phyloP scores from a whole-genome alignment of 2,113 vertebrate genomes.

The Bufo gargarizans region DNA sequence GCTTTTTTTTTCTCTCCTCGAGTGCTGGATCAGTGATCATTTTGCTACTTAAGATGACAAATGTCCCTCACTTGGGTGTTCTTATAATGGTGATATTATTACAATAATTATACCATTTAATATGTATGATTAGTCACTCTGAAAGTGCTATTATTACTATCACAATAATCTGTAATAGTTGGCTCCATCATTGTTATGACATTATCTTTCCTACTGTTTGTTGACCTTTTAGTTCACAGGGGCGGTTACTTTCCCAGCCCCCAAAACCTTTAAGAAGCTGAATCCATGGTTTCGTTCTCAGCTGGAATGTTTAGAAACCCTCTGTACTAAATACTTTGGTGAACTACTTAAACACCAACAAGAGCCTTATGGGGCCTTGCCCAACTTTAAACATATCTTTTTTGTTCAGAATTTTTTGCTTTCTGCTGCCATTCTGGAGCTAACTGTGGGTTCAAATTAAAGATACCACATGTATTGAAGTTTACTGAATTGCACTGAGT shows the following conservation, averaged over 20 bases:
- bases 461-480: slow-evolving; percentile 82
- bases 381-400: slow-evolving; percentile 85
- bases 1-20: fast-evolving
- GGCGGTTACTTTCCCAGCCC: slow-evolving; percentile 81
- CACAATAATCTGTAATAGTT: slow-evolving; percentile 75
- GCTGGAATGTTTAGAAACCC: slow-evolving; percentile 89
- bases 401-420: slow-evolving; percentile 85
- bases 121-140: slow-evolving; percentile 76
- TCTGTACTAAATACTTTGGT: slow-evolving; percentile 83
- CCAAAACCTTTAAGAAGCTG: slow-evolving; percentile 82
- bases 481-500: slow-evolving; percentile 85
- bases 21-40: slow-evolving; percentile 32
- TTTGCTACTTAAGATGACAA: slow-evolving; percentile 65
- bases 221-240: slow-evolving; percentile 81
- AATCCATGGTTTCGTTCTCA: slow-evolving; percentile 82
- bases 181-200: slow-evolving; percentile 83
- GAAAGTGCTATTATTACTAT: slow-evolving; percentile 77
- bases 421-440: slow-evolving; percentile 82
- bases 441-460: slow-evolving; percentile 82
- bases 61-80: slow-evolving; percentile 67
- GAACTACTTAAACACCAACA: slow-evolving; percentile 89
- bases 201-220: slow-evolving; percentile 83
- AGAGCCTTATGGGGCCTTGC: slow-evolving; percentile 86
- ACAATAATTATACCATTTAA: slow-evolving; percentile 76
- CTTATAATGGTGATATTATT: slow-evolving; percentile 74